Conservation (phyloP, 2,797 vertebrate genomes). For the Discoglossus pictus region DNA sequence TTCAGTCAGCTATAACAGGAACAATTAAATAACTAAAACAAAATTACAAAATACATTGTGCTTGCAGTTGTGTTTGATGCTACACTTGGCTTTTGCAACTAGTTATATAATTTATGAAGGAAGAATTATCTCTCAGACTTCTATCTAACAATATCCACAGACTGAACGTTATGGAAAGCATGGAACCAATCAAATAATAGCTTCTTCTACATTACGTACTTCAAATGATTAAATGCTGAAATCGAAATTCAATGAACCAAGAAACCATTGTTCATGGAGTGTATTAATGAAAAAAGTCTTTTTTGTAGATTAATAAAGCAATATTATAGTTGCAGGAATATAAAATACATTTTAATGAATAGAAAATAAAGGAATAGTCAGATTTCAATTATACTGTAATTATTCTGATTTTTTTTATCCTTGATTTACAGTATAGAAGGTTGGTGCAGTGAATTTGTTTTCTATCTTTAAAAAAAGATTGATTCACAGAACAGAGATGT, state of each 20-base stretch:
- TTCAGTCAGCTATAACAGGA: constrained; percentile 33
- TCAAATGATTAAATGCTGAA: constrained; percentile 51
- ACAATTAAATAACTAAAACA: constrained; percentile 31
- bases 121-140: constrained; percentile 6
- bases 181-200: constrained; percentile 9
- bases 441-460: no score
- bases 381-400: constrained; percentile 18
- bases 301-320: constrained; percentile 50
- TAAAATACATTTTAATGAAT: constrained; percentile 41
- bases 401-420: no score
- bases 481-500: no score
- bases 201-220: no score
- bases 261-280: constrained; percentile 49
- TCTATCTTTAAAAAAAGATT: no score
- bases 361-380: constrained; percentile 19
- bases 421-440: no score
- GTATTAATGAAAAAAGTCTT: constrained; percentile 50
- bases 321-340: constrained; percentile 48
- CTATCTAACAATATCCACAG: neutral
- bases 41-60: constrained; percentile 31
- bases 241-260: constrained; percentile 51
- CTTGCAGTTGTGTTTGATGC: constrained; percentile 7
- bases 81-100: constrained; percentile 8
- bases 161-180: neutral
- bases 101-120: constrained; percentile 3